Base-by-base conservation (phyloP, 2,888 invertebrate species). In the Andrena marginata region DNA sequence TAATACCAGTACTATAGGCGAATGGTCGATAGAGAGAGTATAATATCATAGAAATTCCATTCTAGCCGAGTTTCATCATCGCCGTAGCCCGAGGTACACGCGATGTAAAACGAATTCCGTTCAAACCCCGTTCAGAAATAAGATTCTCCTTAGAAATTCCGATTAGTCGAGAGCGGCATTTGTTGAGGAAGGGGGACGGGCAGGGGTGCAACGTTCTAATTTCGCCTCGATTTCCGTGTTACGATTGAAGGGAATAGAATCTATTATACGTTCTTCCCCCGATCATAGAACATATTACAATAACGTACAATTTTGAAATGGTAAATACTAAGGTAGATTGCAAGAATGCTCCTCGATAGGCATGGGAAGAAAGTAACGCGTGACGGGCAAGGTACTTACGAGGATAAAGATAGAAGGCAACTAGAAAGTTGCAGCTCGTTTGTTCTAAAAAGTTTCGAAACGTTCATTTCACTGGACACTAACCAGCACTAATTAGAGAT, bases 1-100 rank as follows among this genome's bases (percentile, higher is more conserved):
- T 35, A 77, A 68, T 69, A 54, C 31, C 26, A 35, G 31, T 20
- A 4, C 49, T 31, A 68, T 33, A n/a, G 49, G 42, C 29, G 31
- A 80, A 42, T 79, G 42, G 31, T 33, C 72, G 68, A 33, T 16
- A 6, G 70, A 13, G 64, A 26, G 67, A 35, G 49, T 74, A 65
- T 64, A 80, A 81, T 81, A 80, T 68, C 72, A 42, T 59, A 68
- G 76, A 82, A 82, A 82, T 82, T 81, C 82, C 71, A 82, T 71
- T 76, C 67, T 67, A 63, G 68, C 26, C 60, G 67, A 74, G 65
- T 82, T 77, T 68, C 70, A 82, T 76, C 70, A 82, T 80, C 63
- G 68, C 65, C 65, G 54, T 67, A 51, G 63, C 31, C 42, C 31
- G 49, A 48, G 76, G 56, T 59, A 68, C 23, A 69, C 31, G 16